Conservation (phyloP, 2,113 vertebrate species). For the Gavialis gangeticus region DNA sequence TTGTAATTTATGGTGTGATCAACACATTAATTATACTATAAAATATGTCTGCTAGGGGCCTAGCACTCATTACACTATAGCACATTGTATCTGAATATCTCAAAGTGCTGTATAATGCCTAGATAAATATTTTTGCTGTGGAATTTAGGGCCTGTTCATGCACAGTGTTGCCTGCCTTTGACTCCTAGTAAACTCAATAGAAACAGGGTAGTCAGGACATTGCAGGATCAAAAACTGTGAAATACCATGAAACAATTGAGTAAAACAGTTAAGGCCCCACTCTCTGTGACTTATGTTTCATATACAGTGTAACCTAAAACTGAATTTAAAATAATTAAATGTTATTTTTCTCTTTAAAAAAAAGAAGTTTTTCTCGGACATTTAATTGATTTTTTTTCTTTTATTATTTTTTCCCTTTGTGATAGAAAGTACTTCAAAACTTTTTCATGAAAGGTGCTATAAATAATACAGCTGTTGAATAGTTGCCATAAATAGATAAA, state of each 20-base stretch:
- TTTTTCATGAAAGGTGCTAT: not conserved
- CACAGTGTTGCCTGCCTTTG: not conserved
- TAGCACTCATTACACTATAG: not conserved
- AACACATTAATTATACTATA: too few species aligned
- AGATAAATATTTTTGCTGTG: not conserved
- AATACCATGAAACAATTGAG: not conserved
- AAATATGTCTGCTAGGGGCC: too few species aligned
- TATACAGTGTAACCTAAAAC: not conserved
- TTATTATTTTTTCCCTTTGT: not conserved
- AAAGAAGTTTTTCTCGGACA: not conserved
- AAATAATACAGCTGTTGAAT: constrained; percentile 9
- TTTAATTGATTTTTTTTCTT: not conserved
- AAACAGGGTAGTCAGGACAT: not conserved
- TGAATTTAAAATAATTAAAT: not conserved
- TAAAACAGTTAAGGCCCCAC: not conserved
- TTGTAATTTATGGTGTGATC: too few species aligned
- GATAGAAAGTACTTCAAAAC: not conserved
- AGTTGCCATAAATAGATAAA: not conserved
- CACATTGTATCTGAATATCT: not conserved
- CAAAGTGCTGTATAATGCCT: not conserved
- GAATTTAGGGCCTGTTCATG: not conserved
- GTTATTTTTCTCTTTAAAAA: not conserved
- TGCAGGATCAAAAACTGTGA: not conserved
- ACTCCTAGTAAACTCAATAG: not conserved
- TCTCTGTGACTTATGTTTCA: not conserved